Conservation (phyloP, 2,113 vertebrate species). For the Chaetodon trifascialis region DNA sequence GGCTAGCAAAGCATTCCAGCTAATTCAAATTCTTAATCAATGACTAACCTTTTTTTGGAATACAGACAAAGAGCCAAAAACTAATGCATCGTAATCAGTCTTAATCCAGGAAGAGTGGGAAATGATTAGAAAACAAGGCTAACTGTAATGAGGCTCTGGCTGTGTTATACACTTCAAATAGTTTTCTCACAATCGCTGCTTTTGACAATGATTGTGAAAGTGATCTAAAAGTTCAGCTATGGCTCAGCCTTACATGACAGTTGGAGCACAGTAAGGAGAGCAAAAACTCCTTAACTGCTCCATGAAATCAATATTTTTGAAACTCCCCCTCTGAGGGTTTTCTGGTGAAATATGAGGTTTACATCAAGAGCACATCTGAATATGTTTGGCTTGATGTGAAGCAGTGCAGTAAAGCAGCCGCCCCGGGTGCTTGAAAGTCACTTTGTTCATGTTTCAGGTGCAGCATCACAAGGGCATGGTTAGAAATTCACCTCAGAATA, state of each 20-base stretch:
- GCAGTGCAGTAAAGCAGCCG: neutral
- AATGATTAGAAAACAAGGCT: slow-evolving; percentile 1
- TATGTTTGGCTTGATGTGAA: slow-evolving; percentile 31
- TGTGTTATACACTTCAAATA: neutral
- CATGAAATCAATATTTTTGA: slow-evolving; percentile 57
- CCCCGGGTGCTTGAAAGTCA: slow-evolving; percentile 33
- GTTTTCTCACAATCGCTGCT: neutral
- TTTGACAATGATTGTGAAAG: neutral
- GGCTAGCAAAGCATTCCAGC: neutral
- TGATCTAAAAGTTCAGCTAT: too few species aligned
- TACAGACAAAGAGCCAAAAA: neutral
- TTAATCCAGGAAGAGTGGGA: neutral
- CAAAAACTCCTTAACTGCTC: slow-evolving; percentile 36
- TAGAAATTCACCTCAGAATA: slow-evolving; percentile 39
- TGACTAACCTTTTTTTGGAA: slow-evolving; percentile 13
- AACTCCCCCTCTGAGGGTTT: slow-evolving; percentile 20
- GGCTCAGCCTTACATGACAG: slow-evolving; percentile 9
- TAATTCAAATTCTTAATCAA: slow-evolving; percentile 7
- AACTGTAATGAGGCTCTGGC: neutral
- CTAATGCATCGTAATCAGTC: neutral
- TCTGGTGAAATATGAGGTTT: neutral
- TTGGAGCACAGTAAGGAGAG: neutral
- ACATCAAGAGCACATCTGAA: slow-evolving; percentile 1
- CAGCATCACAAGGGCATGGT: neutral
- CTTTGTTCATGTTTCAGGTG: slow-evolving; percentile 17